Evolutionary conservation across 2,888 invertebrate genomes (phyloP).

Genomic region (Neoaliturus tenellus): DNA sequence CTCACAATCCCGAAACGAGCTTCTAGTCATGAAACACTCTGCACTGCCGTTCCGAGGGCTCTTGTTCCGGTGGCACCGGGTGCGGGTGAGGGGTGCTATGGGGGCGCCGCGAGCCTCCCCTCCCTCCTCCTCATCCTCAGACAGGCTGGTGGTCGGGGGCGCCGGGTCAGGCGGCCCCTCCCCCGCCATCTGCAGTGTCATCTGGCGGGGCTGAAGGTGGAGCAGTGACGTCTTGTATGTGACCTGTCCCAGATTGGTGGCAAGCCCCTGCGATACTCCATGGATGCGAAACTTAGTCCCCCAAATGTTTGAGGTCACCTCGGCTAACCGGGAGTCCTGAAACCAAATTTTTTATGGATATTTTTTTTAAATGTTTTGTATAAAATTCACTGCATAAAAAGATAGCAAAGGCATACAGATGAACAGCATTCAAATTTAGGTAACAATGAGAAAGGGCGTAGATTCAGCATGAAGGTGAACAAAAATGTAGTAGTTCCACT

Average conservation of each 20-base stretch:
- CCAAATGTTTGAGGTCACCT: conserved; percentile 99
- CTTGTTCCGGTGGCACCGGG: conserved; percentile 56
- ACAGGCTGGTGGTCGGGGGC: conserved; percentile 57
- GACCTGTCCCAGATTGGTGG: conserved; percentile 94
- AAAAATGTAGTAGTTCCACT: background rate
- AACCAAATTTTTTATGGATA: conserved; percentile 66
- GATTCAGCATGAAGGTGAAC: too few species aligned
- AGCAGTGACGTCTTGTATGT: conserved; percentile 98
- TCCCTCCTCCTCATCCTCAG: conserved; percentile 63
- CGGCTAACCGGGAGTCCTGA: conserved; percentile 92
- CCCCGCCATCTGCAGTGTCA: conserved; percentile 96
- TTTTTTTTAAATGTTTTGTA: background rate
- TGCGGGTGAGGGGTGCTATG: conserved; percentile 62
- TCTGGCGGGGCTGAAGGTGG: conserved; percentile 98
- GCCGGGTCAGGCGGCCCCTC: conserved; percentile 62
- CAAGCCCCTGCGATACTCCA: conserved; percentile 91
- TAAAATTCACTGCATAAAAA: conserved; percentile 25
- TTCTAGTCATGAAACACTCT: conserved; percentile 65
- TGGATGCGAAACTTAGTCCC: conserved; percentile 99
- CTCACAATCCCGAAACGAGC: conserved; percentile 65
- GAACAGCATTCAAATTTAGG: too few species aligned
- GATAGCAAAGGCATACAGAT: too few species aligned
- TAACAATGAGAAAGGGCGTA: too few species aligned
- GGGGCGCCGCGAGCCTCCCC: conserved; percentile 58
- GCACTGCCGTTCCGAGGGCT: conserved; percentile 44